Evolutionary conservation across 2,797 vertebrate species (phyloP).

Genomic region (Lepidocolaptes lacrymiger): DNA sequence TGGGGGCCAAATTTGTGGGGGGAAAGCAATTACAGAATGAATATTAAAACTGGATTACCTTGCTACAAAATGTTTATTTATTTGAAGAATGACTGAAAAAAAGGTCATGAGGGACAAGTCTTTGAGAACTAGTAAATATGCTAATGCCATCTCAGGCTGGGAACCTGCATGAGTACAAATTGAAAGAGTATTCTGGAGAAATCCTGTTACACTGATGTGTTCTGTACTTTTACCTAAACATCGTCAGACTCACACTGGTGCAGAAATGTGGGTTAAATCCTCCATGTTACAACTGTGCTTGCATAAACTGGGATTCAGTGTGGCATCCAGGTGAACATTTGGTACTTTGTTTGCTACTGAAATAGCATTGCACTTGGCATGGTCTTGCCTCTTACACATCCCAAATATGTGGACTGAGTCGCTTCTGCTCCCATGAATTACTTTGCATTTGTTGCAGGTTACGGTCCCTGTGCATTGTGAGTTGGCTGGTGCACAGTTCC

Average conservation of each 20-base stretch:
- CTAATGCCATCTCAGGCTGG: neutral
- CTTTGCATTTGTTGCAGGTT: neutral
- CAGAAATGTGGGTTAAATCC: neutral
- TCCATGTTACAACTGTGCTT: fast-evolving
- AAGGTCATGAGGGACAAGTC: neutral
- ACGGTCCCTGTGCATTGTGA: neutral
- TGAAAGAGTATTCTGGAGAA: neutral
- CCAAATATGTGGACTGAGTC: neutral
- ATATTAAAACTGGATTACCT: neutral
- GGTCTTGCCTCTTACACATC: neutral
- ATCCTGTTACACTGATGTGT: neutral
- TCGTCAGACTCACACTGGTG: neutral
- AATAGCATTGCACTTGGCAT: neutral
- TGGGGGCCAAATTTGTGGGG: neutral
- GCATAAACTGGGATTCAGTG: neutral
- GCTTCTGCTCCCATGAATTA: neutral
- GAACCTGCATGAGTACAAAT: neutral
- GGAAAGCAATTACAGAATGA: neutral
- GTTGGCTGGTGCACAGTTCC: neutral
- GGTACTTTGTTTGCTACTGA: fast-evolving
- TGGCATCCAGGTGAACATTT: neutral
- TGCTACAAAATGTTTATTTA: neutral
- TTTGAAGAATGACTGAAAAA: neutral
- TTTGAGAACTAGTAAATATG: neutral
- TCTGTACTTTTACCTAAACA: neutral